Conservation (phyloP, 2,888 invertebrate genomes). For the Epistrophe eligans region DNA sequence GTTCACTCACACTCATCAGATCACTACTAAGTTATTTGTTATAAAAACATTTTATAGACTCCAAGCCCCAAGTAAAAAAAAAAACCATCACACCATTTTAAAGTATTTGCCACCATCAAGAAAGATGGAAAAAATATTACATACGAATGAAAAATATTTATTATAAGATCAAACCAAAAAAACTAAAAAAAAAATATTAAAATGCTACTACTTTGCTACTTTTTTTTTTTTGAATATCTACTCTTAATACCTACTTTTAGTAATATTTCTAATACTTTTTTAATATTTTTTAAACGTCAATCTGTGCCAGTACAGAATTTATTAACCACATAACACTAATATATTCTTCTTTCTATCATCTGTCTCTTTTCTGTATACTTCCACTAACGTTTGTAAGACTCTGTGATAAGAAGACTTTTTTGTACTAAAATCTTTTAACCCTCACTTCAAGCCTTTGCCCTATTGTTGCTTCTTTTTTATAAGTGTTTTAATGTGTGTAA, state of each 20-base stretch:
- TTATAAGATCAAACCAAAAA: slow-evolving; percentile 75
- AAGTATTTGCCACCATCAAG: slow-evolving; percentile 59
- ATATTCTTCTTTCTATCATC: not conserved
- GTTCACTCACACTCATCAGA: slow-evolving; percentile 78
- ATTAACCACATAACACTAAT: slow-evolving; percentile 54
- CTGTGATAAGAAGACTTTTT: slow-evolving; percentile 72
- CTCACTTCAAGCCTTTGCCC: not conserved
- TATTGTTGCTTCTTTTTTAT: not conserved
- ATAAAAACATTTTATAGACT: slow-evolving; percentile 3
- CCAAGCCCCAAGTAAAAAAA: slow-evolving; percentile 2
- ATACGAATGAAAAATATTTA: slow-evolving; percentile 64
- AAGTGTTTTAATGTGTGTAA: slow-evolving; percentile 68
- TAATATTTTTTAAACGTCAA: slow-evolving; percentile 29
- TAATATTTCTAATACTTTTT: slow-evolving; percentile 56
- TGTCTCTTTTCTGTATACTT: not conserved
- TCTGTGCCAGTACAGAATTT: slow-evolving; percentile 66
- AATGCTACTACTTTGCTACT: slow-evolving; percentile 51
- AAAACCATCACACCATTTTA: slow-evolving; percentile 51
- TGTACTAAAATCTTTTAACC: slow-evolving; percentile 11
- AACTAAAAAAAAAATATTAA: slow-evolving; percentile 22
- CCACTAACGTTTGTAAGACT: slow-evolving; percentile 48
- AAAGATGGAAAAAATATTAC: slow-evolving; percentile 44
- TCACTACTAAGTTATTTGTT: slow-evolving; percentile 55
- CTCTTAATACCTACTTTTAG: slow-evolving; percentile 24
- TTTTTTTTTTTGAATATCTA: slow-evolving; percentile 38